Evolutionary conservation across 1,140 invertebrate species (phyloP).

Genomic region (Heliconius himera): DNA sequence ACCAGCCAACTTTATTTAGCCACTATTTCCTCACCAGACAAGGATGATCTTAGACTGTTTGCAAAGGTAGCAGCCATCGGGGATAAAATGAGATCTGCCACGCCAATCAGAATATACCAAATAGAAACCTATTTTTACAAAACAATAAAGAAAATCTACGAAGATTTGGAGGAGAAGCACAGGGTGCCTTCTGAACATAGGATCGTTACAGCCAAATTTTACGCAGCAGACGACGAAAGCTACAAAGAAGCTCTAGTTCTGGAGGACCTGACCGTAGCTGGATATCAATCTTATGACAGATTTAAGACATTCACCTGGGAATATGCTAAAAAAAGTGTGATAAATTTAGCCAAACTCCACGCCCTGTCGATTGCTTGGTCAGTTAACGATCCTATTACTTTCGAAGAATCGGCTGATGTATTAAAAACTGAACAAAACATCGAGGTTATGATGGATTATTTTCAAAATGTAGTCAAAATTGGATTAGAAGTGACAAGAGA

Average conservation of each 20-base stretch:
- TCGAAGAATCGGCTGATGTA: slow-evolving; percentile 33
- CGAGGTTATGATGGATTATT: not conserved
- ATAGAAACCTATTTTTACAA: slow-evolving; percentile 57
- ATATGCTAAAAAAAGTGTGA: slow-evolving; percentile 49
- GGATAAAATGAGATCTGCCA: slow-evolving; percentile 45
- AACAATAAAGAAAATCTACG: slow-evolving; percentile 47
- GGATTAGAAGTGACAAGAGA: slow-evolving; percentile 37
- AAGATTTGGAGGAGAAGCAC: slow-evolving; percentile 48
- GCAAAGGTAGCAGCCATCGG: slow-evolving; percentile 55
- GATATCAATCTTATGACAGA: slow-evolving; percentile 53
- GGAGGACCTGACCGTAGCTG: slow-evolving; percentile 51
- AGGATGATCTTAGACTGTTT: slow-evolving; percentile 53
- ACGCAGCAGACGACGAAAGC: slow-evolving; percentile 43
- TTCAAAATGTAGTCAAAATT: slow-evolving; percentile 32
- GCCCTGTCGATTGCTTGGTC: slow-evolving; percentile 54
- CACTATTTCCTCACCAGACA: slow-evolving; percentile 38
- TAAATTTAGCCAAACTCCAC: slow-evolving; percentile 59
- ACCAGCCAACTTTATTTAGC: slow-evolving; percentile 47
- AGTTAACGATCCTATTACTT: slow-evolving; percentile 46
- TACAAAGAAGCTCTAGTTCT: slow-evolving; percentile 56
- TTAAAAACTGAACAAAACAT: slow-evolving; percentile 19
- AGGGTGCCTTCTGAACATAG: slow-evolving; percentile 45
- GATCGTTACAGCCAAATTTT: slow-evolving; percentile 47
- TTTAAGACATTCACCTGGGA: slow-evolving; percentile 57
- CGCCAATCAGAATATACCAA: slow-evolving; percentile 46